These are phyloP conservation scores for Brachypterus glaber DNA, from an alignment of 2,888 invertebrate genomes.

Conservation along the genomic window DNA sequence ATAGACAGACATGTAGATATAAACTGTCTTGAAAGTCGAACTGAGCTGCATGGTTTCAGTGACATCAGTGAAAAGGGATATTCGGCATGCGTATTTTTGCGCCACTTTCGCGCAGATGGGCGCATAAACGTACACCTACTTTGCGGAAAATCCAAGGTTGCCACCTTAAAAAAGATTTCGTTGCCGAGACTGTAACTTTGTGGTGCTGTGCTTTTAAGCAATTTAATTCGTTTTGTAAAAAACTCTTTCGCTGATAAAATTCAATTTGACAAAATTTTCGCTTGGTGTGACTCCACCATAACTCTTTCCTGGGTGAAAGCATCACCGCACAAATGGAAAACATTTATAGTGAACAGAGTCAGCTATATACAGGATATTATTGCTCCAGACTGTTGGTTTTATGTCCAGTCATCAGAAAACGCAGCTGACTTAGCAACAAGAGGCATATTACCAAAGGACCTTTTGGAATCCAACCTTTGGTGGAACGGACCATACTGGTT, in stretches of 20 bases:
- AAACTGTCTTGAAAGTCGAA: neutral
- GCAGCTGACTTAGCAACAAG: too few relatives aligned
- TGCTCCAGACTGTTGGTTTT: too few relatives aligned
- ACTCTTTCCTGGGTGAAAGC: slow-evolving; percentile 16
- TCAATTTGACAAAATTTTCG: slow-evolving; percentile 6
- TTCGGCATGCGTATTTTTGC: slow-evolving; percentile 16
- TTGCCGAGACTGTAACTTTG: slow-evolving; percentile 17
- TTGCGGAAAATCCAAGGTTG: too few relatives aligned
- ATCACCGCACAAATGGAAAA: slow-evolving; percentile 11
- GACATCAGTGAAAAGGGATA: slow-evolving; percentile 12
- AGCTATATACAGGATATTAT: slow-evolving; percentile 12
- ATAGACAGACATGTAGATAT: slow-evolving; percentile 9
- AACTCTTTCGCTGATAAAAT: slow-evolving; percentile 5
- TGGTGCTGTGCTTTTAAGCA: slow-evolving; percentile 14
- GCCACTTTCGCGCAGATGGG: slow-evolving; percentile 4
- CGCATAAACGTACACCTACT: slow-evolving; percentile 8
- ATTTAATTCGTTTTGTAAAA: slow-evolving; percentile 5
- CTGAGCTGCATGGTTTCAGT: slow-evolving; percentile 13
- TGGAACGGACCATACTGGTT: too few relatives aligned
- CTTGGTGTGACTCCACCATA: too few relatives aligned
- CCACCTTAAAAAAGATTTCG: slow-evolving; percentile 14
- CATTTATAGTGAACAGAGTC: slow-evolving; percentile 14
- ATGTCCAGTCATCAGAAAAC: too few relatives aligned
- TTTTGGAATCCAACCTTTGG: too few relatives aligned
- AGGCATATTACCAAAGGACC: too few relatives aligned